These are phyloP conservation scores for Prosopocoilus inquinatus DNA, from an alignment of 2,888 invertebrate genomes.

Conservation along the genomic window DNA sequence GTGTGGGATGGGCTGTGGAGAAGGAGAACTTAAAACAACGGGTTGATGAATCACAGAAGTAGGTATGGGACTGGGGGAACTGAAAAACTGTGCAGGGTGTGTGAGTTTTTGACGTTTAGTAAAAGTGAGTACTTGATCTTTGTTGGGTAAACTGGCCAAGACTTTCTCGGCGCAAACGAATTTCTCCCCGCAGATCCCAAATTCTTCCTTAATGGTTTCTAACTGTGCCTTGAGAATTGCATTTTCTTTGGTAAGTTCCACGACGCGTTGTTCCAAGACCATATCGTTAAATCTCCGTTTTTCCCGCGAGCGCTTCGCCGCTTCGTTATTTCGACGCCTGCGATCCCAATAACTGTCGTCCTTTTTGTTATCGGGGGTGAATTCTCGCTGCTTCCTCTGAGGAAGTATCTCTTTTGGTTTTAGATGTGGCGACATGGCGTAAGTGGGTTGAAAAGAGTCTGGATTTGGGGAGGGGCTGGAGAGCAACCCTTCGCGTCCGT, in stretches of 20 bases:
- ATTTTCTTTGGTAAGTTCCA: constrained; percentile 93
- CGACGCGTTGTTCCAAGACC: constrained; percentile 91
- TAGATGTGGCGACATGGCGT: constrained; percentile 52
- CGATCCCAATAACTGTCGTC: constrained; percentile 98
- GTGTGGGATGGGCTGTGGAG: constrained; percentile 54
- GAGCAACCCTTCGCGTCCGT: constrained; percentile 47
- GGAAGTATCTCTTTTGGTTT: constrained; percentile 83
- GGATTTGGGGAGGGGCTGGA: constrained; percentile 47
- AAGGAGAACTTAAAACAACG: constrained; percentile 46
- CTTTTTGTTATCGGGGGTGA: constrained; percentile 95
- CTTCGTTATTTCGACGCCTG: constrained; percentile 93
- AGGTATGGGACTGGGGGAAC: constrained; percentile 57
- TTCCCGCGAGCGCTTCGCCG: constrained; percentile 94
- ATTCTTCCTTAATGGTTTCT: constrained; percentile 89
- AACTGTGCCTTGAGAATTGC: constrained; percentile 91
- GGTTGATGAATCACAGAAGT: constrained; percentile 64
- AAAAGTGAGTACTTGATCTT: constrained; percentile 80
- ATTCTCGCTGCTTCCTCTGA: constrained; percentile 91
- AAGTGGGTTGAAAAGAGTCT: constrained; percentile 45
- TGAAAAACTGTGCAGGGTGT: constrained; percentile 53
- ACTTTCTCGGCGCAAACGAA: constrained; percentile 88
- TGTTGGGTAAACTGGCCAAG: constrained; percentile 78
- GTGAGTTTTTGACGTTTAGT: constrained; percentile 69
- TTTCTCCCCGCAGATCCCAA: constrained; percentile 83
- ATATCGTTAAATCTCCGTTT: constrained; percentile 95